Evolutionary conservation across 2,888 invertebrate species (phyloP).

Genomic region (Tiphia femorata): DNA sequence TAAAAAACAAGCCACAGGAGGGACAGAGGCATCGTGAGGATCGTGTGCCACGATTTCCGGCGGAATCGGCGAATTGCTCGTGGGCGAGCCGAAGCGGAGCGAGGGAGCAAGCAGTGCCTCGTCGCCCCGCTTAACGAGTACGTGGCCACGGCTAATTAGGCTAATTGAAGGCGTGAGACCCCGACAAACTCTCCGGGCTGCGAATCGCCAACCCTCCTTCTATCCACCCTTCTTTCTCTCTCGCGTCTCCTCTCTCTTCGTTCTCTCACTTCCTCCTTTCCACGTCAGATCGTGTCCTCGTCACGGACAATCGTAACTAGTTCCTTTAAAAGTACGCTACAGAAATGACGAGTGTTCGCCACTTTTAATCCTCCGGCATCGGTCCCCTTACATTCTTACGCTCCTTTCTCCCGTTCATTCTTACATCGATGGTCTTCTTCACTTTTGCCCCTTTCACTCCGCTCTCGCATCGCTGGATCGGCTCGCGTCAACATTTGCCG

Average conservation of each 20-base stretch:
- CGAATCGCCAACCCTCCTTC: not conserved
- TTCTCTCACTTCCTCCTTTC: not conserved
- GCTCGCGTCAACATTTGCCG: too few species aligned
- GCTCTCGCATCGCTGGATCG: too few species aligned
- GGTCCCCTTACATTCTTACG: too few species aligned
- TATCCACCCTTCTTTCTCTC: not conserved
- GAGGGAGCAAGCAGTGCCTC: not conserved
- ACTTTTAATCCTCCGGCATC: too few species aligned
- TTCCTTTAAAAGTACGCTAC: too few species aligned
- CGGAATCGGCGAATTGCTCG: constrained; percentile 20
- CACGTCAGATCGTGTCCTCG: constrained; percentile 8
- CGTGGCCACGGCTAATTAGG: constrained; percentile 46
- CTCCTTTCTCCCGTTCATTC: too few species aligned
- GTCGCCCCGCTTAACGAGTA: constrained; percentile 28
- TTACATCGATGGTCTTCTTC: too few species aligned
- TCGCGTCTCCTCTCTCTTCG: not conserved
- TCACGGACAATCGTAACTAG: too few species aligned
- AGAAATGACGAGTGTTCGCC: too few species aligned
- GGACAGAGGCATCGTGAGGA: too few species aligned
- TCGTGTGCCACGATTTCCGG: constrained; percentile 19
- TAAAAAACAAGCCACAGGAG: too few species aligned
- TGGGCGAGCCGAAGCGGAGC: constrained; percentile 13
- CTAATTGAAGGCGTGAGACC: constrained; percentile 45
- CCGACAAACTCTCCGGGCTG: constrained; percentile 3
- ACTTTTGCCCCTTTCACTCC: too few species aligned